Conservation (phyloP, 1,140 invertebrate species). For the Varroa destructor region DNA sequence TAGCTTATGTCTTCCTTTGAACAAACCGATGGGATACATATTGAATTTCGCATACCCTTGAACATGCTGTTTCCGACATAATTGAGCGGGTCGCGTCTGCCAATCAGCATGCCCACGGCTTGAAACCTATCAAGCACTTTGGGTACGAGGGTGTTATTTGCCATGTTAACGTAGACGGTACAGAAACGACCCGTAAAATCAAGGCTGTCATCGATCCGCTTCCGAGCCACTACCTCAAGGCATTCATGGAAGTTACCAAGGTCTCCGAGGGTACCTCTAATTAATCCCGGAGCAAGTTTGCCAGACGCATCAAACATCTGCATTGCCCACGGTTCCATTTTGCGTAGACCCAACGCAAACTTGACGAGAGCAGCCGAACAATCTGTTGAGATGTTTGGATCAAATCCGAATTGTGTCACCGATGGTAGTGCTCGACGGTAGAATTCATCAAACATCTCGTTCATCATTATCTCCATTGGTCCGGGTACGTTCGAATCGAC, state of each 20-base stretch:
- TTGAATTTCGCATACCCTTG: slow-evolving; percentile 9
- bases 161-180: slow-evolving; percentile 24
- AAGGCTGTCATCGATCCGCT: slow-evolving; percentile 18
- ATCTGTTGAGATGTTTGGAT: slow-evolving; percentile 18
- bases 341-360: slow-evolving; percentile 1
- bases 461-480: slow-evolving; percentile 27
- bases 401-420: slow-evolving; percentile 21
- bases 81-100: slow-evolving; percentile 9
- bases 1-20: background rate
- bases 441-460: slow-evolving; percentile 16
- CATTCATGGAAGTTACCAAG: slow-evolving; percentile 22
- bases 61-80: slow-evolving; percentile 27
- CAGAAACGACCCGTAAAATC: slow-evolving; percentile 22
- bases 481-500: slow-evolving; percentile 16
- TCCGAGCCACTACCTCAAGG: slow-evolving; percentile 8
- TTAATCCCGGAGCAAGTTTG: slow-evolving; percentile 3
- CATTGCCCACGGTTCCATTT: slow-evolving; percentile 23
- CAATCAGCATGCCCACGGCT: slow-evolving; percentile 19
- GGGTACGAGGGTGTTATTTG: slow-evolving; percentile 3
- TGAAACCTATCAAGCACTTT: slow-evolving; percentile 21
- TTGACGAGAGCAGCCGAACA: slow-evolving; percentile 16
- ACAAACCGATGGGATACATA: slow-evolving; percentile 16
- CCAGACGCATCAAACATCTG: slow-evolving; percentile 24
- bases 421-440: background rate
- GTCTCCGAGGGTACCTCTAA: slow-evolving; percentile 12